These are phyloP conservation scores for Patagioenas fasciata DNA, from an alignment of 2,113 vertebrate species.

Conservation along the genomic window DNA sequence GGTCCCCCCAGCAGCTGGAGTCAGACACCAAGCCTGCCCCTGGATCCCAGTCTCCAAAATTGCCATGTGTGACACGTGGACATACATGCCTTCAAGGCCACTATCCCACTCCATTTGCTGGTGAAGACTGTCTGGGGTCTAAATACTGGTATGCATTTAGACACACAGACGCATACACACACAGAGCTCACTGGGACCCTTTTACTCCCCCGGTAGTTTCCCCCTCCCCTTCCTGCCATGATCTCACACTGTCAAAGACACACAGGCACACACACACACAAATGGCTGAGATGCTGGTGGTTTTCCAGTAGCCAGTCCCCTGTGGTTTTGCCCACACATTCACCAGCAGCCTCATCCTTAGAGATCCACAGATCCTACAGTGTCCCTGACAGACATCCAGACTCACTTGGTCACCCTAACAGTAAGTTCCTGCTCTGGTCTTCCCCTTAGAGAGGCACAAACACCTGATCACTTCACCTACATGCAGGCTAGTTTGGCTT, in stretches of 20 bases:
- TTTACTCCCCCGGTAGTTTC: not conserved
- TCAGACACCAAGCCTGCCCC: not conserved
- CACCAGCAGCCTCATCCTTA: not conserved
- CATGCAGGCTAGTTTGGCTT: not conserved
- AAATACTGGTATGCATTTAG: accelerated
- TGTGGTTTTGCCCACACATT: not conserved
- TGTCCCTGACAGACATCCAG: not conserved
- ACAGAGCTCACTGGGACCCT: not conserved
- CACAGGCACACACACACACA: not conserved
- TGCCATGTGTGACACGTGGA: not conserved
- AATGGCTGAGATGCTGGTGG: too few species aligned
- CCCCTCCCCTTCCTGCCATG: too few species aligned
- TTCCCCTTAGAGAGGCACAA: not conserved
- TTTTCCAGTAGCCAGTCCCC: not conserved
- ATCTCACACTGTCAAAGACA: not conserved
- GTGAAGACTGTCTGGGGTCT: not conserved
- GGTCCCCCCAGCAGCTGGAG: not conserved
- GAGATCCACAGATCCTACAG: not conserved
- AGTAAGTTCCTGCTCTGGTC: not conserved
- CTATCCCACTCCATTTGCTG: not conserved
- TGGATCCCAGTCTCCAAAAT: not conserved
- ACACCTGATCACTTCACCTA: not conserved
- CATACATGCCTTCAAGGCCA: not conserved
- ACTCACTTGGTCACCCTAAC: not conserved
- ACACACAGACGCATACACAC: not conserved